Evolutionary conservation across 2,888 invertebrate genomes (phyloP).

Genomic region (Merodon equestris): DNA sequence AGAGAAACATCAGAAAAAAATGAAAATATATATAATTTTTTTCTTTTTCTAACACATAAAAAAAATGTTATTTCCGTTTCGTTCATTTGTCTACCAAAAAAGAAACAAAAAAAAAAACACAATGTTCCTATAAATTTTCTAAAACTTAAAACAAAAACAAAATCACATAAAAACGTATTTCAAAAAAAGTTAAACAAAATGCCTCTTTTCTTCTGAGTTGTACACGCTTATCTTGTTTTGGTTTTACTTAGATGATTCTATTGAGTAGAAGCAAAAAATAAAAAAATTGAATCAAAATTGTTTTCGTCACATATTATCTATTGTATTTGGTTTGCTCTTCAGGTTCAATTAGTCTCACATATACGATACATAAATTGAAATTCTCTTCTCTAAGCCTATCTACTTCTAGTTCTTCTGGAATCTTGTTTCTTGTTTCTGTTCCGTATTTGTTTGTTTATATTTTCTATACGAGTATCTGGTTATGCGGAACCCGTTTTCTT

Average conservation of each 20-base stretch:
- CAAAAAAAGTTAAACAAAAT: conserved; percentile 33
- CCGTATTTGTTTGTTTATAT: conserved; percentile 12
- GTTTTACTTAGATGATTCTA: conserved; percentile 44
- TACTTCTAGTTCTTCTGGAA: conserved; percentile 23
- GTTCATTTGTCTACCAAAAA: conserved; percentile 49
- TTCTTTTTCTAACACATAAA: conserved; percentile 38
- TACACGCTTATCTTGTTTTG: conserved; percentile 53
- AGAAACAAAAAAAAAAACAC: conserved; percentile 27
- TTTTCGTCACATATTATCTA: conserved; percentile 36
- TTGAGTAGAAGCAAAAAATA: conserved; percentile 44
- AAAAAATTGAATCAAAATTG: conserved; percentile 19
- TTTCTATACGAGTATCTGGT: too few species aligned
- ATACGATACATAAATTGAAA: conserved; percentile 21
- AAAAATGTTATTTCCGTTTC: conserved; percentile 47
- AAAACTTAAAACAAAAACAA: conserved; percentile 29
- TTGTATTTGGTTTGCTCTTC: conserved; percentile 44
- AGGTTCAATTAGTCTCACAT: conserved; percentile 54
- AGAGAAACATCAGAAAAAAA: conserved; percentile 65
- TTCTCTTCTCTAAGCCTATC: conserved; percentile 17
- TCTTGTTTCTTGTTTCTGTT: conserved; percentile 4
- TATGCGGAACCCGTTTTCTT: too few species aligned
- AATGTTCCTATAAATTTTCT: conserved; percentile 57
- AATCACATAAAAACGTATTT: conserved; percentile 23
- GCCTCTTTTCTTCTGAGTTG: conserved; percentile 56
- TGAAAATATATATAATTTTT: conserved; percentile 50